These are phyloP conservation scores for Thrips palmi DNA, from an alignment of 1,140 invertebrate genomes.

Conservation along the genomic window DNA sequence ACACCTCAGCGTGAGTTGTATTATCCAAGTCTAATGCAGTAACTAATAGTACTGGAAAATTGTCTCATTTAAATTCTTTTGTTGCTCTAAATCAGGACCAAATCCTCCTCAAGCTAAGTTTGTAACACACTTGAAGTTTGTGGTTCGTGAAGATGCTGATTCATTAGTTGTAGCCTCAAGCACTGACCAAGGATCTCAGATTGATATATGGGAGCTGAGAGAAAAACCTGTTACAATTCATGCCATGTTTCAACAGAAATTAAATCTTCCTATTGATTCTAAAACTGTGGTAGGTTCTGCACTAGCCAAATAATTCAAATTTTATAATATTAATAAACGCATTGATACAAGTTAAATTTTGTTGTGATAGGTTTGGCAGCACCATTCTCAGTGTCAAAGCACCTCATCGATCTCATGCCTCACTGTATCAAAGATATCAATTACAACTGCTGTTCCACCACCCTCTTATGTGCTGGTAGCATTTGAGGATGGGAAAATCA, in stretches of 20 bases:
- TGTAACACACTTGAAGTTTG: slow-evolving; percentile 60
- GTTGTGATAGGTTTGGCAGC: slow-evolving; percentile 38
- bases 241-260: slow-evolving; percentile 40
- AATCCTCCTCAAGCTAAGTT: no score
- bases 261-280: slow-evolving; percentile 29
- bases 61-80: no score
- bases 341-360: slow-evolving; percentile 4
- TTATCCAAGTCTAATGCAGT: no score
- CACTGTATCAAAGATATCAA: slow-evolving; percentile 39
- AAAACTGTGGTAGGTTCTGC: slow-evolving; percentile 44
- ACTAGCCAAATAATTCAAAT: slow-evolving; percentile 6
- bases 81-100: slow-evolving; percentile 18
- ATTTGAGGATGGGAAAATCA: slow-evolving; percentile 54
- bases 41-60: no score
- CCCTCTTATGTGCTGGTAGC: slow-evolving; percentile 47
- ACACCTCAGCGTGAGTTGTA: slow-evolving; percentile 12
- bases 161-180: slow-evolving; percentile 54
- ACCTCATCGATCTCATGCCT: slow-evolving; percentile 23
- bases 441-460: slow-evolving; percentile 35
- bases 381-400: slow-evolving; percentile 39
- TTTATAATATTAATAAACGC: slow-evolving; percentile 1
- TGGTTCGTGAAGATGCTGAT: slow-evolving; percentile 62
- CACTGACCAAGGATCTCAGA: slow-evolving; percentile 37
- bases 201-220: slow-evolving; percentile 74
- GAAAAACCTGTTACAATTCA: slow-evolving; percentile 62